Conservation (phyloP, 1,140 invertebrate species). For the Paraescarpia echinospica region DNA sequence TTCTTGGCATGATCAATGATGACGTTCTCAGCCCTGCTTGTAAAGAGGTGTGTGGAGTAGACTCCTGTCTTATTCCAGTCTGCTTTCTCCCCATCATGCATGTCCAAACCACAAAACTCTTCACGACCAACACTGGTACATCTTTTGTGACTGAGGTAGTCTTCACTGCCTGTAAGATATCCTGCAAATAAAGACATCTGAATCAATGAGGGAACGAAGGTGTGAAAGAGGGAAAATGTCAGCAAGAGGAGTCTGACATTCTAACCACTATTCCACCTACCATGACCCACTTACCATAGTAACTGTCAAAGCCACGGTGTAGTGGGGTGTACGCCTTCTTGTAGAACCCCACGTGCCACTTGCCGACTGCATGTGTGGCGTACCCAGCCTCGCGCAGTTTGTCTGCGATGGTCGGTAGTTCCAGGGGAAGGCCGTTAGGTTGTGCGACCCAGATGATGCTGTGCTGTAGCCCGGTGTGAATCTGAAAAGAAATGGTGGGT, state of each 20-base stretch:
- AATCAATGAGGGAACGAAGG: background rate
- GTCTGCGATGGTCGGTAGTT: constrained; percentile 48
- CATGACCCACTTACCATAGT: constrained; percentile 41
- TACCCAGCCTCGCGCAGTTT: constrained; percentile 47
- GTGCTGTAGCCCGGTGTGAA: constrained; percentile 51
- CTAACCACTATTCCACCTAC: too few relatives aligned
- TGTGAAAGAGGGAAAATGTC: too few relatives aligned
- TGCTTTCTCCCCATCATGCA: constrained; percentile 35
- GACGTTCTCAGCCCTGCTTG: constrained; percentile 37
- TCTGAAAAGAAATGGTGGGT: constrained; percentile 24
- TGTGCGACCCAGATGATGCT: constrained; percentile 41
- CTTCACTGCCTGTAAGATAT: constrained; percentile 28
- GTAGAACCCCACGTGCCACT: constrained; percentile 59
- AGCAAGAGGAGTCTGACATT: too few relatives aligned
- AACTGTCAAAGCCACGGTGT: constrained; percentile 54
- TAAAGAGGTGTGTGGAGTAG: constrained; percentile 47
- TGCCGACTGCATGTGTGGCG: constrained; percentile 53
- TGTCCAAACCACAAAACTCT: constrained; percentile 39
- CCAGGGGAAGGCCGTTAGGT: constrained; percentile 46
- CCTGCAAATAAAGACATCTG: constrained; percentile 13
- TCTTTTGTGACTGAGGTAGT: constrained; percentile 20
- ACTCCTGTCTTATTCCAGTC: constrained; percentile 32
- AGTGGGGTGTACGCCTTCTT: constrained; percentile 50
- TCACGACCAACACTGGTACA: background rate
- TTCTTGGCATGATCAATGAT: constrained; percentile 35